Evolutionary conservation across 2,113 vertebrate species (phyloP).

Genomic region (Hippopotamus amphibius): DNA sequence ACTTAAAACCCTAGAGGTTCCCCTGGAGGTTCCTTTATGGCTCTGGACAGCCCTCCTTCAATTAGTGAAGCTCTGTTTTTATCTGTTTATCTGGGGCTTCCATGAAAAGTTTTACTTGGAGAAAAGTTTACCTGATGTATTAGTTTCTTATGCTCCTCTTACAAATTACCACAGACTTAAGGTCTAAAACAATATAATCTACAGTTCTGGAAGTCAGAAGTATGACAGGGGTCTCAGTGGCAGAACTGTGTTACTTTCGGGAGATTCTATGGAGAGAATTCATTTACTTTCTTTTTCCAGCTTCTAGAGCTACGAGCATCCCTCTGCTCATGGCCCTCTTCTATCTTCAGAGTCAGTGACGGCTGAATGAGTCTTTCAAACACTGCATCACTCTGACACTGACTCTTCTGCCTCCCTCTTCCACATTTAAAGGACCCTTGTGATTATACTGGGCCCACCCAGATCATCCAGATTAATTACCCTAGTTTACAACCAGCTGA

Average conservation of each 20-base stretch:
- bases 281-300: background rate
- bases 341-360: background rate
- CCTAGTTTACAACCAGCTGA: background rate
- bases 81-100: background rate
- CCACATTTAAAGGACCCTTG: conserved; percentile 8
- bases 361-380: background rate
- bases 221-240: background rate
- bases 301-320: background rate
- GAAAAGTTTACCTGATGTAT: background rate
- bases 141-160: background rate
- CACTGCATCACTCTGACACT: background rate
- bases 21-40: background rate
- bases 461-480: background rate
- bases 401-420: background rate
- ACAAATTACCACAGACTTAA: conserved; percentile 22
- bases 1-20: background rate
- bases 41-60: background rate
- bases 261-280: background rate
- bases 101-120: background rate
- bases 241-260: background rate
- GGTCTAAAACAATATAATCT: background rate
- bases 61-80: background rate
- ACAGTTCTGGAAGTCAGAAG: background rate
- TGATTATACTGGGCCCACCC: background rate
- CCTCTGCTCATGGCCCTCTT: background rate